Base-by-base conservation (phyloP, 2,113 vertebrate species). In the Strix aluco region DNA sequence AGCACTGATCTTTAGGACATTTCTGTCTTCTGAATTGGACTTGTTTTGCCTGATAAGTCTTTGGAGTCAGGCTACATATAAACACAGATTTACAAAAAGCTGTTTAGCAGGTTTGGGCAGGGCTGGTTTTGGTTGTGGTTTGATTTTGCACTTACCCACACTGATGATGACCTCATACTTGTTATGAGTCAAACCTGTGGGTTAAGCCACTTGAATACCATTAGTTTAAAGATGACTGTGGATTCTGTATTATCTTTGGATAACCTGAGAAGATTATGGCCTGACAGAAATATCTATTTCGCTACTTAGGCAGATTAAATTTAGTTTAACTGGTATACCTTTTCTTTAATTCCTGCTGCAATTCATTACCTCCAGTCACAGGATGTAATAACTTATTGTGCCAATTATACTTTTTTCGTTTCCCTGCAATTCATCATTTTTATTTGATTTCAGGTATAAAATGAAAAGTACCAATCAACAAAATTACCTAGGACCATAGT, bases 381-480 rank as follows among this genome's bases (percentile, higher is more conserved):
- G 40, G 25, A 38, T 66, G 12, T 92, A 96, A 97, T 94, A 94
- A 87, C 51, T 69, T 80, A 73, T 90, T 93, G 84, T 94, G 79
- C 40, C 88, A 96, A 97, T 95, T 96, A 88, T 80, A 79, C 16
- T 81, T 94, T 75, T 81, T 87, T 85, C 18, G 92, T 90, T 97
- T 93, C 69, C 79, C 42, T 46, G 21, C 14, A 90, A 93, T 97
- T 96, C 77, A 88, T 96, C 81, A 96, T 67, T 96, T 97, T 95
- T 83, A 95, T 94, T 97, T 94, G 73, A 96, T 94, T 92, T 89
- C 81, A 91, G 27, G 61, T 91, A 71, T 77, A 90, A 94, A 94
- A 91, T 81, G 62, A 94, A 92, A 97, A 97, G 61, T 67, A 95
- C 44, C 75, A 96, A 84, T 82, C 67, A 96, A 95, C 73, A 96